Evolutionary conservation across 2,888 invertebrate species (phyloP).

Genomic region (Lithophane ornitopus): DNA sequence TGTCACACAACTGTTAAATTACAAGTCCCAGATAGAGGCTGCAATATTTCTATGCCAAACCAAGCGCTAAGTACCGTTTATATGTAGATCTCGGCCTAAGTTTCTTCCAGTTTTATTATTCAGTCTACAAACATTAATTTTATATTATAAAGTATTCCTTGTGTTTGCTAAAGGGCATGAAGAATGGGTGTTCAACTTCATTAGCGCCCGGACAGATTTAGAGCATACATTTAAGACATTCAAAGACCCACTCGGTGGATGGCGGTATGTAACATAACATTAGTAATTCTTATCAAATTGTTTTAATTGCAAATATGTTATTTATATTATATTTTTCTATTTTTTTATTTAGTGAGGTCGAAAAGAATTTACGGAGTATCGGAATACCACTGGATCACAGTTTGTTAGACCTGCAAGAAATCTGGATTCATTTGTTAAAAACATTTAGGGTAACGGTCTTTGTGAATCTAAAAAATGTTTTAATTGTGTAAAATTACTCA

Average conservation of each 20-base stretch:
- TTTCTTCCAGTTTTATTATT: not conserved
- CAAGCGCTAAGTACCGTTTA: not conserved
- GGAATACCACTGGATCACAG: constrained; percentile 85
- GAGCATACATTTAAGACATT: constrained; percentile 78
- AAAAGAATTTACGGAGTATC: constrained; percentile 80
- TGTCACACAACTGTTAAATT: not conserved
- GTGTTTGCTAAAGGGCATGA: constrained; percentile 80
- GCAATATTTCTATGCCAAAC: not conserved
- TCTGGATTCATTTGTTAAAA: constrained; percentile 84
- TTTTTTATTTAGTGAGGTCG: constrained; percentile 80
- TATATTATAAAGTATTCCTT: not conserved
- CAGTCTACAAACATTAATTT: not conserved
- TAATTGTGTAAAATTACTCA: not conserved
- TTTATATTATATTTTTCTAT: constrained; percentile 2
- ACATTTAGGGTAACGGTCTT: constrained; percentile 80
- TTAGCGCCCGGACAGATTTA: constrained; percentile 79
- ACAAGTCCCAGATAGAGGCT: not conserved
- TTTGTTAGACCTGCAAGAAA: constrained; percentile 81
- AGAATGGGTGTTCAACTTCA: constrained; percentile 84
- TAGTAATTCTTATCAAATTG: not conserved
- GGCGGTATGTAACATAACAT: constrained; percentile 75
- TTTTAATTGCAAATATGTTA: not conserved
- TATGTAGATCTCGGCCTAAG: not conserved
- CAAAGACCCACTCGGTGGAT: constrained; percentile 75
- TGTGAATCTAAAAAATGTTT: not conserved